A percentile compares a stretch with the other conserved stretches of the same genome.
These are phyloP conservation scores for Hydrophis major DNA, from an alignment of 2,797 vertebrate genomes.

Conservation along the genomic window DNA sequence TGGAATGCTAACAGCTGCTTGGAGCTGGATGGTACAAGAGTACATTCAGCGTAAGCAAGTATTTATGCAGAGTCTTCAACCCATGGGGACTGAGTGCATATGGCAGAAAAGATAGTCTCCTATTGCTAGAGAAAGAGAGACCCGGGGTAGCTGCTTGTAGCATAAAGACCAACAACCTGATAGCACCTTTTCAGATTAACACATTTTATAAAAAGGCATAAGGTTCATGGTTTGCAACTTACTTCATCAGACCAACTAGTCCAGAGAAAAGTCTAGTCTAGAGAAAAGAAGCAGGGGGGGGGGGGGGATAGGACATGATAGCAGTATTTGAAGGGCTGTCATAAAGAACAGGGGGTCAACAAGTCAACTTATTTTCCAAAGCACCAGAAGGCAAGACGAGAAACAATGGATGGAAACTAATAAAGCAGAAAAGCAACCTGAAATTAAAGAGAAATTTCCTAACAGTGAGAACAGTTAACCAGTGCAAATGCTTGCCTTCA, in stretches of 20 bases:
- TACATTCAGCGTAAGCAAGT: background rate
- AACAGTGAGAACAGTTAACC: background rate
- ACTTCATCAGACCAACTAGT: background rate
- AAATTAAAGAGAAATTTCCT: background rate
- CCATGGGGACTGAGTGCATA: background rate
- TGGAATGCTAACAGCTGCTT: background rate
- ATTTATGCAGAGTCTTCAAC: background rate
- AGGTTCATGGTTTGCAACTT: background rate
- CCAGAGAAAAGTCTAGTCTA: background rate
- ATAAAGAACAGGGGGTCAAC: background rate
- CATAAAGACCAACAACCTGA: background rate
- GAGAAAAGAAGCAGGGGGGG: background rate
- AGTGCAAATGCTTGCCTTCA: background rate
- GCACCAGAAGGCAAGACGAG: background rate
- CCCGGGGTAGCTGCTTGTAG: background rate
- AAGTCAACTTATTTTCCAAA: background rate
- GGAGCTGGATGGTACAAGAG: background rate
- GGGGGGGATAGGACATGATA: background rate
- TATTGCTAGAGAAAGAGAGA: background rate
- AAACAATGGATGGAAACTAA: background rate
- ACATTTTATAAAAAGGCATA: background rate
- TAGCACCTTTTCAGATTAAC: background rate
- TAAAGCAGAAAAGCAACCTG: background rate
- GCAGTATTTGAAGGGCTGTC: background rate
- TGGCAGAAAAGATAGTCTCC: background rate